Evolutionary conservation across 1,140 invertebrate species (phyloP).

Genomic region (Plodia interpunctella): DNA sequence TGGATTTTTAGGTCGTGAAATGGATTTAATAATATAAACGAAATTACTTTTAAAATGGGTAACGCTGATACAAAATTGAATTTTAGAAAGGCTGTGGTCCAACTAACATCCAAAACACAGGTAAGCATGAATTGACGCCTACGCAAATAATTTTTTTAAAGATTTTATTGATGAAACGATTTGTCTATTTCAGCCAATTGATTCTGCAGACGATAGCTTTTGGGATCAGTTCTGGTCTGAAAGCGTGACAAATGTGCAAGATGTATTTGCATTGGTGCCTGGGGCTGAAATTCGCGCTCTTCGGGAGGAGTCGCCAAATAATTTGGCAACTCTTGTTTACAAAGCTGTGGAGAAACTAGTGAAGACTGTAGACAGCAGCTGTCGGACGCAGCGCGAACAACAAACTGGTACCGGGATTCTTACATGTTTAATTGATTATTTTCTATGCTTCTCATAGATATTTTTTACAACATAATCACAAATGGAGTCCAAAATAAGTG

Average conservation of each 20-base stretch:
- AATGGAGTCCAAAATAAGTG: too few relatives aligned
- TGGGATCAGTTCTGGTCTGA: conserved; percentile 99
- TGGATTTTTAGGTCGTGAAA: conserved; percentile 52
- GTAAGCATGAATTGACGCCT: conserved; percentile 69
- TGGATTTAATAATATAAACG: conserved; percentile 48
- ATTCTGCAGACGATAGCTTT: conserved; percentile 94
- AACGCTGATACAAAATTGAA: conserved; percentile 98
- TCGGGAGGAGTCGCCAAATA: conserved; percentile 97
- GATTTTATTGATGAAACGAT: conserved; percentile 29
- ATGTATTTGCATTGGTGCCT: conserved; percentile 97
- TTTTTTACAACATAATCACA: too few relatives aligned
- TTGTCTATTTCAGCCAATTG: conserved; percentile 84
- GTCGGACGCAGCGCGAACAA: conserved; percentile 95
- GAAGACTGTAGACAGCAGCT: conserved; percentile 94
- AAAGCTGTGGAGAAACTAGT: conserved; percentile 98
- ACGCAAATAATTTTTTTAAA: conserved; percentile 11
- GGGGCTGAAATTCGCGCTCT: conserved; percentile 95
- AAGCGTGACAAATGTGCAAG: conserved; percentile 94
- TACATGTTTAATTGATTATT: too few relatives aligned
- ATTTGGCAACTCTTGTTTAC: conserved; percentile 98
- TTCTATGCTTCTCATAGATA: too few relatives aligned
- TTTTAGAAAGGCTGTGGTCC: conserved; percentile 97
- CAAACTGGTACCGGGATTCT: conserved; percentile 85
- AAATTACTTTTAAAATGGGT: conserved; percentile 85
- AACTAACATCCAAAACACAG: conserved; percentile 96